Evolutionary conservation across 1,140 invertebrate species (phyloP), one percentile per base, ranked within the genome.

Genomic region (Hyles vespertilio): DNA sequence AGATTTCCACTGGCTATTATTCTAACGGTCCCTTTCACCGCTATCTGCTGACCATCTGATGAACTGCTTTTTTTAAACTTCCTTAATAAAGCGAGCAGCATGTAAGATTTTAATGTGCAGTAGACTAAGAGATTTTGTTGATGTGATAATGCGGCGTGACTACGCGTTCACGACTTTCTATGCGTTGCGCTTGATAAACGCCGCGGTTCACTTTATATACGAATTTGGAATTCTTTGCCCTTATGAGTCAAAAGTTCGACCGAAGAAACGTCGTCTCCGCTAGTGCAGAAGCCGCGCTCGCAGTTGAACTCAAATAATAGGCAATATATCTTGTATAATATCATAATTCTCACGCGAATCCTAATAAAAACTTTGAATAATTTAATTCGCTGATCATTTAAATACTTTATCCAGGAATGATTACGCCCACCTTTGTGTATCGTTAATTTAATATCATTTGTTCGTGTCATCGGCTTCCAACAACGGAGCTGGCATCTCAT

Each of bases 1-100:
- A 72, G 71, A 66, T 70, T 77, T 78, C 69, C 74, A 79, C 74
- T 66, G 74, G 75, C 77, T 73, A 81, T 83, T 78, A 85, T 76
- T 72, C 61, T 86, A 88, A 86, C 85, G 82, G 83, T 81, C 58
- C 81, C 83, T 88, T 86, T 88, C 83, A 86, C 83, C 81, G 83
- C 77, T 87, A 88, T 88, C 85, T 80, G 59, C 75, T 84, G 78
- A 79, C 76, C 81, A 85, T 85, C 85, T 67, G 74, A 72, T 74
- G 79, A 76, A 83, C 81, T 79, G 79, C 77, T 84, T 85, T 87
- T 81, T 81, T 74, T 72, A 75, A 81, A 79, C 70, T 81, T 75
- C 78, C 74, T 87, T 84, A 84, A 84, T 85, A 87, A 84, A 87
- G 75, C 74, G 79, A 78, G 69, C 22, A 76, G 74, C 80, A 81